Conservation (phyloP, 2,113 vertebrate species). For the Fukomys damarensis region DNA sequence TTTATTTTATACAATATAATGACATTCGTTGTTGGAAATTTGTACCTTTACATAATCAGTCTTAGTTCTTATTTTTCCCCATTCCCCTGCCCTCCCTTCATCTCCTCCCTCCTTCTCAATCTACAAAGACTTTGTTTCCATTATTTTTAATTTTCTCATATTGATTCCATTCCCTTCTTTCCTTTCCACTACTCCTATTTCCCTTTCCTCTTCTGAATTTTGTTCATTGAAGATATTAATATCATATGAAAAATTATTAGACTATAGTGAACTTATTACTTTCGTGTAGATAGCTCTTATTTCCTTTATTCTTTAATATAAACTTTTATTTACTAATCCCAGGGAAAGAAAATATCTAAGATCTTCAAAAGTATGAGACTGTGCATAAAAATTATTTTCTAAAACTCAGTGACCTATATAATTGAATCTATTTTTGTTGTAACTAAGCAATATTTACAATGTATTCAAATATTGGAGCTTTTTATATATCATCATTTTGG, state of each 20-base stretch:
- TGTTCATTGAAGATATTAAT: constrained; percentile 11
- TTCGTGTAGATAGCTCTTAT: not conserved
- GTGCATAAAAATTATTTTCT: not conserved
- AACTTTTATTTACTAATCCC: not conserved
- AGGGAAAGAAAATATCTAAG: not conserved
- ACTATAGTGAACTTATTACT: not conserved
- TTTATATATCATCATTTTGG: not conserved
- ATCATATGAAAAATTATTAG: not conserved
- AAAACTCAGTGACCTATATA: not conserved
- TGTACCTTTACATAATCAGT: too few species aligned
- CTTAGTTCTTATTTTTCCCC: too few species aligned
- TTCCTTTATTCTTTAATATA: constrained; percentile 24
- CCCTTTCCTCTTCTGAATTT: too few species aligned
- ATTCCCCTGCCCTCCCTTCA: too few species aligned
- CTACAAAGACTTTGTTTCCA: too few species aligned
- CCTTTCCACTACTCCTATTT: too few species aligned
- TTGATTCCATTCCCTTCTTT: too few species aligned
- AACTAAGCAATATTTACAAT: constrained; percentile 14
- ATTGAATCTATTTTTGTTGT: constrained; percentile 16
- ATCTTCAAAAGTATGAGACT: not conserved
- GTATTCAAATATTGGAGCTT: not conserved
- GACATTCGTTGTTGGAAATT: too few species aligned
- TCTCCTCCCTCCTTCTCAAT: too few species aligned
- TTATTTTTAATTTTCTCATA: too few species aligned
- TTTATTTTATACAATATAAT: too few species aligned